These are phyloP conservation scores for Noctua janthina DNA, from an alignment of 2,888 invertebrate genomes.

Conservation along the genomic window DNA sequence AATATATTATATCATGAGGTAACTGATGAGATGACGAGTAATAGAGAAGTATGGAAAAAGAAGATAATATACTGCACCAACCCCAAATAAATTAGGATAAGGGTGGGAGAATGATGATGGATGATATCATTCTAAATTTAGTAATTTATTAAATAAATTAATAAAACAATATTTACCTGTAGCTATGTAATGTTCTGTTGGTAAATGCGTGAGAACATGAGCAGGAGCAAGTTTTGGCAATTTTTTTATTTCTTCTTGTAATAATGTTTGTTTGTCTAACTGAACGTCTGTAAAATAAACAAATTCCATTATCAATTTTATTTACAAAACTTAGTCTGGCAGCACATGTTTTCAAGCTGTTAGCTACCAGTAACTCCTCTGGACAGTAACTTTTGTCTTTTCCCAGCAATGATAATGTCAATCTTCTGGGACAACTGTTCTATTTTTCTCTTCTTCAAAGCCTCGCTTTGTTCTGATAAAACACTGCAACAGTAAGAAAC, in stretches of 20 bases:
- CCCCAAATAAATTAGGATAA: neutral
- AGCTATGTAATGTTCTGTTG: conserved; percentile 89
- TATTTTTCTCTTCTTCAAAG: conserved; percentile 90
- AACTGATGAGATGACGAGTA: neutral
- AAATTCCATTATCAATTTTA: neutral
- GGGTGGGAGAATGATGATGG: neutral
- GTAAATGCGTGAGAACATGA: conserved; percentile 93
- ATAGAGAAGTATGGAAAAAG: neutral
- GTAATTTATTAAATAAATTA: neutral
- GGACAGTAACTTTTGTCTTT: conserved; percentile 92
- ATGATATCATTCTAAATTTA: neutral
- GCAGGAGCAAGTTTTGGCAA: conserved; percentile 90
- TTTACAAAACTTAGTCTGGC: neutral
- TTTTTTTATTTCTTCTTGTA: conserved; percentile 93
- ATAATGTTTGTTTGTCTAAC: conserved; percentile 89
- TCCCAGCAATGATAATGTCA: conserved; percentile 94
- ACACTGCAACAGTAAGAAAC: conserved; percentile 71
- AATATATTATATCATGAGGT: neutral
- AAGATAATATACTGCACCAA: neutral
- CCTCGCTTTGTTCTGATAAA: conserved; percentile 84
- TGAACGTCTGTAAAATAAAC: conserved; percentile 79
- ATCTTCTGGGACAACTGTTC: conserved; percentile 92
- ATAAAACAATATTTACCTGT: conserved; percentile 73
- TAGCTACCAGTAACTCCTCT: conserved; percentile 82
- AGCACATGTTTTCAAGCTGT: neutral